Conservation (phyloP, 2,888 invertebrate genomes). For the Ochropleura leucogaster region DNA sequence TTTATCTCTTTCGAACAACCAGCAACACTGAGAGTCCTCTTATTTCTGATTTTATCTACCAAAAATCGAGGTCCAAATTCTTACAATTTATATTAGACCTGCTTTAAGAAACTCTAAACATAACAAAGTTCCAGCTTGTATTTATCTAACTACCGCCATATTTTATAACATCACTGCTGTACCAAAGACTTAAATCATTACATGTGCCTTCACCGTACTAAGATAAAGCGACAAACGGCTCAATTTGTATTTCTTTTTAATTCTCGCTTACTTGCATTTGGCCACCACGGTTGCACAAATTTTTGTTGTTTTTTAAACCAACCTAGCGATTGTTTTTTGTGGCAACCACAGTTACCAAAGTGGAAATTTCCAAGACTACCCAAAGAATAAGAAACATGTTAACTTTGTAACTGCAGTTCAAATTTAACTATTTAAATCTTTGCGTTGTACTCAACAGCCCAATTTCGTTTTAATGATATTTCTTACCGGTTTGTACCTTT, state of each 20-base stretch:
- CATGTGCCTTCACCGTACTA: neutral
- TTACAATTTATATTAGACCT: too few relatives aligned
- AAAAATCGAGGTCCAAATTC: too few relatives aligned
- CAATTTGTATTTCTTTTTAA: too few relatives aligned
- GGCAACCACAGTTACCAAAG: too few relatives aligned
- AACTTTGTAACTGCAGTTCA: neutral
- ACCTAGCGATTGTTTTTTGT: too few relatives aligned
- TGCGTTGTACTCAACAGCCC: neutral
- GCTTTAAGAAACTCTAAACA: slow-evolving; percentile 13
- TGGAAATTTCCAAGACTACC: neutral
- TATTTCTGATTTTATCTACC: too few relatives aligned
- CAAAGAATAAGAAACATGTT: neutral
- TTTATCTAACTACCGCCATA: slow-evolving; percentile 45
- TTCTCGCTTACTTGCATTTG: too few relatives aligned
- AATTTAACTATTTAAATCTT: slow-evolving; percentile 3
- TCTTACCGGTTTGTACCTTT: slow-evolving; percentile 66
- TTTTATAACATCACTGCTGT: slow-evolving; percentile 1
- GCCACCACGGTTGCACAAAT: too few relatives aligned
- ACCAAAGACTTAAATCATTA: slow-evolving; percentile 4
- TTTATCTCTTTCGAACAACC: too few relatives aligned
- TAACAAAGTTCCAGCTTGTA: slow-evolving; percentile 55
- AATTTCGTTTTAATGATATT: slow-evolving; percentile 24
- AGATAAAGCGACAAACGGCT: too few relatives aligned
- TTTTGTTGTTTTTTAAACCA: too few relatives aligned
- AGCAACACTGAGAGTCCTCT: too few relatives aligned